These are phyloP conservation scores for Pammene aurita DNA, from an alignment of 2,888 invertebrate genomes.

Conservation along the genomic window DNA sequence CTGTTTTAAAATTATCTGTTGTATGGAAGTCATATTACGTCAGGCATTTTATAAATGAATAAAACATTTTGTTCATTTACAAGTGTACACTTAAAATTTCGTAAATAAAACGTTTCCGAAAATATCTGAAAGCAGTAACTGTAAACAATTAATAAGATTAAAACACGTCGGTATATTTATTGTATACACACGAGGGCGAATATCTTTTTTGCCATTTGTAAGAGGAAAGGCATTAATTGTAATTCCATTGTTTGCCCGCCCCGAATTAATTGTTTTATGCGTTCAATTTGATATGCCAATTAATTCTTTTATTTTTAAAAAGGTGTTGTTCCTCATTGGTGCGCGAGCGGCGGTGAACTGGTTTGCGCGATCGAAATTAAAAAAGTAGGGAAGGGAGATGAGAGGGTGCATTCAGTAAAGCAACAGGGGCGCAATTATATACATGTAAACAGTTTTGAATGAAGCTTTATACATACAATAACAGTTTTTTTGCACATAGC, in stretches of 20 bases:
- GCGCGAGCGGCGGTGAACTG: background rate
- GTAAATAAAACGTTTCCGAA: background rate
- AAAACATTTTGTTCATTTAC: background rate
- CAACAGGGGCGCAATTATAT: no score
- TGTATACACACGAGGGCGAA: constrained; percentile 13
- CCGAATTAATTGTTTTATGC: constrained; percentile 29
- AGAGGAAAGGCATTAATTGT: constrained; percentile 22
- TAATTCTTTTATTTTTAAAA: constrained; percentile 31
- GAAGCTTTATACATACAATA: no score
- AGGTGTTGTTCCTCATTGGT: background rate
- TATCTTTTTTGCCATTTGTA: constrained; percentile 29
- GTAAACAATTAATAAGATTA: constrained; percentile 24
- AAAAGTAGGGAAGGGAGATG: no score
- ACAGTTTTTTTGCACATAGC: no score
- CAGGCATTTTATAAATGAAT: background rate
- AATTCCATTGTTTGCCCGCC: constrained; percentile 34
- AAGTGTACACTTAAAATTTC: background rate
- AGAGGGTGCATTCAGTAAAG: no score
- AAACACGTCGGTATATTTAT: constrained; percentile 22
- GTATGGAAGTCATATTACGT: no score
- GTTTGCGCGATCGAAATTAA: no score
- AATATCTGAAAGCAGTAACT: background rate
- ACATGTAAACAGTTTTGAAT: no score
- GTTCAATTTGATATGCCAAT: constrained; percentile 18
- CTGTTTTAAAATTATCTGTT: no score